A percentile compares a stretch with the other conserved stretches of the same genome.
Evolutionary conservation across 1,140 invertebrate genomes (phyloP).

Genomic region (Helicoverpa zea): DNA sequence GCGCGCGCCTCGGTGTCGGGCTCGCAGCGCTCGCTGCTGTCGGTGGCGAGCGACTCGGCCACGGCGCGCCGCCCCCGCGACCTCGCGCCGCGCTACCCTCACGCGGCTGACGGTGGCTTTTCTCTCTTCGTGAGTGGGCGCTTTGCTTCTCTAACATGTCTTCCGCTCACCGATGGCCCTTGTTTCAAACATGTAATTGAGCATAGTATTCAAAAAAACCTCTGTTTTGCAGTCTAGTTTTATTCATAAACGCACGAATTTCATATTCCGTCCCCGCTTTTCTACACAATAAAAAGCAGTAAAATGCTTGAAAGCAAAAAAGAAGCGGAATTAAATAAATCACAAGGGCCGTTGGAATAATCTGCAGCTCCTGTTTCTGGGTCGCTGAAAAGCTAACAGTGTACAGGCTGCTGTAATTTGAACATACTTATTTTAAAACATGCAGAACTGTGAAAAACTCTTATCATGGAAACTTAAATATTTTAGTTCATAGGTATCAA

Average conservation of each 20-base stretch:
- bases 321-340: constrained; percentile 52
- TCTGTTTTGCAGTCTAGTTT: not conserved
- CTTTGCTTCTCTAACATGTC: constrained; percentile 83
- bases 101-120: constrained; percentile 79
- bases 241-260: constrained; percentile 1
- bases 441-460: constrained; percentile 21
- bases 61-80: constrained; percentile 80
- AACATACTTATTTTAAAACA: constrained; percentile 21
- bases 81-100: constrained; percentile 73
- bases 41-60: constrained; percentile 84
- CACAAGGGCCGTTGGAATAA: constrained; percentile 74
- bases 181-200: constrained; percentile 7
- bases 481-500: not conserved
- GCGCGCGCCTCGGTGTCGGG: constrained; percentile 69
- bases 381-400: constrained; percentile 77
- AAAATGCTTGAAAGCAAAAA: constrained; percentile 53
- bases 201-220: not conserved
- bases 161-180: constrained; percentile 74
- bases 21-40: constrained; percentile 81
- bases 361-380: constrained; percentile 77
- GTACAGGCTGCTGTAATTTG: constrained; percentile 71
- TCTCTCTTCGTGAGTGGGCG: constrained; percentile 87
- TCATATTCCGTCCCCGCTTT: not conserved
- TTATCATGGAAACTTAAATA: not conserved
- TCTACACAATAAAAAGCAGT: not conserved